A percentile compares a stretch with the other conserved stretches of the same genome.
phyloP scores from a whole-genome alignment of 2,113 vertebrate species.

The Serinus canaria region DNA sequence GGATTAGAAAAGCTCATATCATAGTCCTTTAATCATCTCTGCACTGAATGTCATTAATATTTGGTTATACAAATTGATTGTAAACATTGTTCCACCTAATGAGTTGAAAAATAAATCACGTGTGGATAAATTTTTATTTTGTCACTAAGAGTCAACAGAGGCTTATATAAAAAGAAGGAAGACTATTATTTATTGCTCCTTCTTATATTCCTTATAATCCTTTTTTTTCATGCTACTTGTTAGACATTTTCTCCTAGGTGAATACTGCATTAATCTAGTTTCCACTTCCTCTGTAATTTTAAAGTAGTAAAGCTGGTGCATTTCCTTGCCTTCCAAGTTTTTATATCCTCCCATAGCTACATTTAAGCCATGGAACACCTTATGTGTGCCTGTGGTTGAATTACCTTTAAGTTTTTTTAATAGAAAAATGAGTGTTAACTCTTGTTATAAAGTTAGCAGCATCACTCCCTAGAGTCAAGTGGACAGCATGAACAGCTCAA shows the following conservation, averaged over 20 bases:
- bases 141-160: neutral
- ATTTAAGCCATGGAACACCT: neutral
- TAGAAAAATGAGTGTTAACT: neutral
- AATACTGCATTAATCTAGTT: neutral
- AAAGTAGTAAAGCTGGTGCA: neutral
- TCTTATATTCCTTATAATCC: neutral
- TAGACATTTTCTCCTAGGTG: neutral
- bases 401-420: neutral
- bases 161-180: neutral
- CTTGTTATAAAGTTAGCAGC: neutral
- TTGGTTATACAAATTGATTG: slow-evolving; percentile 9
- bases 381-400: neutral
- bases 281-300: neutral
- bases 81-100: slow-evolving; percentile 9
- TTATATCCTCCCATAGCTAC: neutral
- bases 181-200: neutral
- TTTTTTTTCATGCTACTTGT: neutral
- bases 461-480: neutral
- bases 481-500: neutral
- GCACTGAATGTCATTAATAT: slow-evolving; percentile 33
- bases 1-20: neutral
- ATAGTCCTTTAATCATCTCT: slow-evolving; percentile 30
- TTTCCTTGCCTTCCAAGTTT: neutral
- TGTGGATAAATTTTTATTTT: neutral
- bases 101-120: slow-evolving; percentile 15